These are phyloP conservation scores for Acrocera orbiculus DNA, from an alignment of 2,888 invertebrate genomes.

Conservation along the genomic window DNA sequence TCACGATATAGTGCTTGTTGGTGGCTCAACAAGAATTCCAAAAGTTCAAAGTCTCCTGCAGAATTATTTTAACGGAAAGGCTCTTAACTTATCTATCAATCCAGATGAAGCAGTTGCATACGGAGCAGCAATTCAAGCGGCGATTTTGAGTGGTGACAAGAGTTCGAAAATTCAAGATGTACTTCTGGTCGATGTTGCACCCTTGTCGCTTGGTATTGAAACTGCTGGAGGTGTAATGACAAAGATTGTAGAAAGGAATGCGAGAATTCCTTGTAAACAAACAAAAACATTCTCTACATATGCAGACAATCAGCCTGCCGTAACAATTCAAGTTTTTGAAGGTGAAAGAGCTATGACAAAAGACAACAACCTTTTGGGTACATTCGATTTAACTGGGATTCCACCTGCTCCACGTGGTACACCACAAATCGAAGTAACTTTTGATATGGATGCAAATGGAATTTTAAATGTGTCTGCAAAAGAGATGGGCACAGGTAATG, in stretches of 20 bases:
- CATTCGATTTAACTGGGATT: slow-evolving; percentile 84
- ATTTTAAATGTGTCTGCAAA: slow-evolving; percentile 72
- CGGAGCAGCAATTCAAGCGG: slow-evolving; percentile 58
- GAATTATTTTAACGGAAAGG: slow-evolving; percentile 58
- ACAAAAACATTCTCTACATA: slow-evolving; percentile 56
- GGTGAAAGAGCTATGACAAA: slow-evolving; percentile 75
- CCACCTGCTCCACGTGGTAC: slow-evolving; percentile 77
- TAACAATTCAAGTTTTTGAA: slow-evolving; percentile 50
- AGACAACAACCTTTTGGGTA: slow-evolving; percentile 81
- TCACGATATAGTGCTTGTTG: slow-evolving; percentile 64
- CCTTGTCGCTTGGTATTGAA: slow-evolving; percentile 55
- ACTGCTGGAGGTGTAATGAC: slow-evolving; percentile 59
- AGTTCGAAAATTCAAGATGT: slow-evolving; percentile 59
- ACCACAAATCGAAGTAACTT: slow-evolving; percentile 67
- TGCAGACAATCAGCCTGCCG: slow-evolving; percentile 57
- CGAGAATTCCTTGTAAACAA: slow-evolving; percentile 49
- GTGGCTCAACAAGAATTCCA: slow-evolving; percentile 65
- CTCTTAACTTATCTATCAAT: slow-evolving; percentile 55
- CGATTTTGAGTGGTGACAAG: slow-evolving; percentile 49
- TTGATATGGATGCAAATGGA: slow-evolving; percentile 72
- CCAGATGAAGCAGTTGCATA: slow-evolving; percentile 70
- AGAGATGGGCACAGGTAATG: slow-evolving; percentile 42
- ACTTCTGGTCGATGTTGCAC: slow-evolving; percentile 48
- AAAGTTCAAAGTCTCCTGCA: slow-evolving; percentile 57
- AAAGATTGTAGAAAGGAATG: slow-evolving; percentile 49